Percentiles rank a stretch among this genome's conserved stretches.
These are phyloP conservation scores for Zaprionus capensis DNA, from an alignment of 1,140 invertebrate genomes.

Conservation along the genomic window DNA sequence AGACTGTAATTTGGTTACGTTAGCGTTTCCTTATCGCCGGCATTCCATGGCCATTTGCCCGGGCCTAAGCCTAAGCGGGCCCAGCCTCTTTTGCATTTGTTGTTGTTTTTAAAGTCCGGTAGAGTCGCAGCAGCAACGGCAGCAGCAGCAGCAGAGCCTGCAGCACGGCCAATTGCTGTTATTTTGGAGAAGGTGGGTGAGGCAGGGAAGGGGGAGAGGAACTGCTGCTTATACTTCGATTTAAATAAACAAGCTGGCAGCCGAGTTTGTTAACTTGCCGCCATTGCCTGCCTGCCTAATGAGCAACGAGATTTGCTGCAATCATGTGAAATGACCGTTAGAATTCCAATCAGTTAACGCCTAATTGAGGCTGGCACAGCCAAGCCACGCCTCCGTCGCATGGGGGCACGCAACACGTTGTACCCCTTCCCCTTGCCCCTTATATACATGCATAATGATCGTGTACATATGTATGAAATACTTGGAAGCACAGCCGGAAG, in stretches of 20 bases:
- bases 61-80: constrained; percentile 41
- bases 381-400: constrained; percentile 45
- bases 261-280: constrained; percentile 33
- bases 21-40: constrained; percentile 63
- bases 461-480: constrained; percentile 29
- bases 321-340: constrained; percentile 59
- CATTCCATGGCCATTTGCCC: constrained; percentile 42
- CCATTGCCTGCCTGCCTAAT: constrained; percentile 45
- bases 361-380: constrained; percentile 62
- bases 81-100: constrained; percentile 51
- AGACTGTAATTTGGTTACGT: constrained; percentile 62
- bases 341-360: constrained; percentile 76
- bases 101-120: constrained; percentile 18
- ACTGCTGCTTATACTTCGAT: constrained; percentile 37
- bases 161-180: constrained; percentile 60
- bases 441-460: not conserved
- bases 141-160: constrained; percentile 16
- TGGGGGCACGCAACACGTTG: constrained; percentile 46
- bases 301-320: constrained; percentile 64
- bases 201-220: not conserved
- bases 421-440: not conserved
- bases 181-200: constrained; percentile 36
- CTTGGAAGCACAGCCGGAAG: constrained; percentile 50
- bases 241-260: constrained; percentile 57
- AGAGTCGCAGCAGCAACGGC: constrained; percentile 4